Evolutionary conservation across 2,888 invertebrate genomes (phyloP).

Genomic region (Mactromeris polynyma): DNA sequence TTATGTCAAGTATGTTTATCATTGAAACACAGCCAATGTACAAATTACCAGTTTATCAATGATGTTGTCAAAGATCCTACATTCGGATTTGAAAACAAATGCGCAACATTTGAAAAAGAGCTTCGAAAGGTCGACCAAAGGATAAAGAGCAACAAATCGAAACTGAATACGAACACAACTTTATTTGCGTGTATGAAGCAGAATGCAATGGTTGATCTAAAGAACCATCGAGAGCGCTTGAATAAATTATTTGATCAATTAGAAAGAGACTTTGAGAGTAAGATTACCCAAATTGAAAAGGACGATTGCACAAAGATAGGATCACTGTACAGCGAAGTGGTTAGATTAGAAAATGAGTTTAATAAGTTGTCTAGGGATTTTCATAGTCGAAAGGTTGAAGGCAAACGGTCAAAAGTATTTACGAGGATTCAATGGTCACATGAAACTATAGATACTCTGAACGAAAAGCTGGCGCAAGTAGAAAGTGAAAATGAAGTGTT

Average conservation of each 20-base stretch:
- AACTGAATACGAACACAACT: neutral
- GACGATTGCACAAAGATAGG: constrained; percentile 8
- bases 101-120: constrained; percentile 5
- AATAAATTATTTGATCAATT: constrained; percentile 3
- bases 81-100: constrained; percentile 8
- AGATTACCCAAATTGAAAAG: neutral
- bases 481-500: neutral
- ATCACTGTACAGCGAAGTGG: neutral
- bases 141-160: constrained; percentile 4
- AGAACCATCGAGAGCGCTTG: neutral
- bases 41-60: neutral
- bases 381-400: neutral
- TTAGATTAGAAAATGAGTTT: neutral
- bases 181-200: neutral
- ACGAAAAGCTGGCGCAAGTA: neutral
- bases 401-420: neutral
- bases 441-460: neutral
- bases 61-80: neutral
- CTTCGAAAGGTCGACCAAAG: neutral
- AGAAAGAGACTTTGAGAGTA: neutral
- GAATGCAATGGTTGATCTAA: neutral
- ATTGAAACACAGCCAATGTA: constrained; percentile 3
- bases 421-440: constrained; percentile 19
- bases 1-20: constrained; percentile 12
- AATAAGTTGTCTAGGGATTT: neutral